These are phyloP conservation scores for Xestia sexstrigata DNA, from an alignment of 2,888 invertebrate genomes.

Conservation along the genomic window DNA sequence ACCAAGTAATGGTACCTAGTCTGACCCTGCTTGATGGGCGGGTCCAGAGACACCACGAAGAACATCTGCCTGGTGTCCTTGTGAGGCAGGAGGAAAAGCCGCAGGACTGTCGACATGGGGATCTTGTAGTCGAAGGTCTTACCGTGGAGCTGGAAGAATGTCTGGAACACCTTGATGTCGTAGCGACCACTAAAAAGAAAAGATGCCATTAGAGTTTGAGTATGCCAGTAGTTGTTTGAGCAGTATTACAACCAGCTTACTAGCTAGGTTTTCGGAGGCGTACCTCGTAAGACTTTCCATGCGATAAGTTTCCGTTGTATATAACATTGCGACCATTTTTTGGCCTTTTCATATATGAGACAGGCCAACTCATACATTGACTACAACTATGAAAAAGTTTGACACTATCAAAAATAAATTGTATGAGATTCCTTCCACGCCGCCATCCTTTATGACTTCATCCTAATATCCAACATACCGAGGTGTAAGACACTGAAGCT, in stretches of 20 bases:
- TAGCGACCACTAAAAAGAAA: conserved; percentile 96
- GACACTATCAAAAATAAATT: not conserved
- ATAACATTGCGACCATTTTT: not conserved
- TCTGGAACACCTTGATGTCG: conserved; percentile 98
- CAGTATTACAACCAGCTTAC: not conserved
- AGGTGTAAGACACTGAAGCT: conserved; percentile 99
- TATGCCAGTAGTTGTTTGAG: not conserved
- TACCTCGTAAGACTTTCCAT: not conserved
- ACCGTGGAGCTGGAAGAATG: conserved; percentile 93
- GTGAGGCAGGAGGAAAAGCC: conserved; percentile 98
- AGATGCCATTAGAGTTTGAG: not conserved
- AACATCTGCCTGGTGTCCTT: conserved; percentile 99
- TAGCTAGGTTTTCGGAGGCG: not conserved
- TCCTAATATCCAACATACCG: conserved; percentile 91
- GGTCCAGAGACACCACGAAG: conserved; percentile 99
- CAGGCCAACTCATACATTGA: not conserved
- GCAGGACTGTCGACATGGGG: conserved; percentile 98
- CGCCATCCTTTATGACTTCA: not conserved
- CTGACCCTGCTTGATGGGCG: conserved; percentile 99
- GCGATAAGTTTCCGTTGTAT: not conserved
- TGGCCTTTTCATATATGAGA: not conserved
- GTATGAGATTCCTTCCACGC: not conserved
- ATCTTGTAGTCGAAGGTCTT: conserved; percentile 99
- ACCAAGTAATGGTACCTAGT: conserved; percentile 99
- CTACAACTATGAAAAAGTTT: not conserved